A percentile compares a stretch with the other conserved stretches of the same genome.
These are phyloP conservation scores for Pteropus rufus DNA, from an alignment of 2,797 vertebrate genomes.

Conservation along the genomic window DNA sequence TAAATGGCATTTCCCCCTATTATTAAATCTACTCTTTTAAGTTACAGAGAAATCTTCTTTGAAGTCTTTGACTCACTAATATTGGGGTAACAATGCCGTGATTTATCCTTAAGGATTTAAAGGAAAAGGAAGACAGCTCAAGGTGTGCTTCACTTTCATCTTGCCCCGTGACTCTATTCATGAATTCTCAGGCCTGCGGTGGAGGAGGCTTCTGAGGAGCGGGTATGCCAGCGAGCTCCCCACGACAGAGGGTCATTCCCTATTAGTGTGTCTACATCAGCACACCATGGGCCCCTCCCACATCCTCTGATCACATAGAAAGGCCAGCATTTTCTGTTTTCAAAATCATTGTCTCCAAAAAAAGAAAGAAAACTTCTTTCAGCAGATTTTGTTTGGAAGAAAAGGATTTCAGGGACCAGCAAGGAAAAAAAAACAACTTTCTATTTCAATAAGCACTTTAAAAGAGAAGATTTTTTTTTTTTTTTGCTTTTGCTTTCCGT, in stretches of 20 bases:
- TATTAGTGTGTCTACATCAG: neutral
- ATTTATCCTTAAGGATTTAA: neutral
- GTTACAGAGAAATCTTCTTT: slow-evolving; percentile 19
- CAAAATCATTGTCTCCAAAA: slow-evolving; percentile 64
- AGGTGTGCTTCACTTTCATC: neutral
- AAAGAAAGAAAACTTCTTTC: slow-evolving; percentile 32
- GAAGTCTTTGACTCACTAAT: slow-evolving; percentile 39
- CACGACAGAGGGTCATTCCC: neutral
- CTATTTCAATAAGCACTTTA: slow-evolving; percentile 76
- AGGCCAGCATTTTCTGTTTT: slow-evolving; percentile 34
- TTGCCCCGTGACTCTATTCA: rapidly evolving
- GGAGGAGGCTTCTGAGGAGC: neutral
- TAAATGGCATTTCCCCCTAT: neutral
- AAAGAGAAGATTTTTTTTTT: slow-evolving; percentile 65
- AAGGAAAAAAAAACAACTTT: slow-evolving; percentile 70
- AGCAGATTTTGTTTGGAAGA: slow-evolving; percentile 40
- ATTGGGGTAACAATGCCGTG: neutral
- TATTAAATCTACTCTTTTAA: slow-evolving; percentile 39
- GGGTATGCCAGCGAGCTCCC: neutral
- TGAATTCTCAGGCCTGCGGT: neutral
- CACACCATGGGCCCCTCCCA: neutral
- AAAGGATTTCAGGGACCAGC: slow-evolving; percentile 58
- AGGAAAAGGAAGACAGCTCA: neutral
- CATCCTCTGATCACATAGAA: neutral
- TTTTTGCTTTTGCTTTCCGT: slow-evolving; percentile 67